phyloP scores from a whole-genome alignment of 2,888 invertebrate species.

The Dinocampus coccinellae region DNA sequence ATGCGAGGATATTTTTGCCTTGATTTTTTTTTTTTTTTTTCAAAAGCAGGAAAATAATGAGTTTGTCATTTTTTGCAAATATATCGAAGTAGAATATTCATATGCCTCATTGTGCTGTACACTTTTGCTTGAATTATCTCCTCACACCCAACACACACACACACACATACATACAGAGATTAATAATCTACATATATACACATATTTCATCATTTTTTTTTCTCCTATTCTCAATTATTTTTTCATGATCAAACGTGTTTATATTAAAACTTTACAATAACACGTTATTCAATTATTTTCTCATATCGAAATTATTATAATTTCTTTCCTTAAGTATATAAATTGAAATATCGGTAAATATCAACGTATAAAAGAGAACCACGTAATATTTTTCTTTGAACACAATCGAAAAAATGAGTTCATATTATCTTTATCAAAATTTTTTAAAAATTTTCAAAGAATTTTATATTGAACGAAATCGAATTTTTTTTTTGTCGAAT shows the following conservation, averaged over 20 bases:
- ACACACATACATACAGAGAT: too few species aligned
- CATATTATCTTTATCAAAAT: constrained; percentile 38
- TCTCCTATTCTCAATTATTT: not conserved
- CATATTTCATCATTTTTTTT: not conserved
- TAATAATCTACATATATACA: not conserved
- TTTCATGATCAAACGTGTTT: not conserved
- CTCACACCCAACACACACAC: constrained; percentile 42
- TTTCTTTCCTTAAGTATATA: too few species aligned
- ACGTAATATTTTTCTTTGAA: too few species aligned
- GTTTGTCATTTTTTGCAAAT: not conserved
- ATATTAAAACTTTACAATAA: not conserved
- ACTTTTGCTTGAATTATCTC: constrained; percentile 58
- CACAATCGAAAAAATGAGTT: too few species aligned
- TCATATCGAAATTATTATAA: too few species aligned
- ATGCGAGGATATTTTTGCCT: not conserved
- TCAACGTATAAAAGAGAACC: too few species aligned
- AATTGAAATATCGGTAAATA: too few species aligned
- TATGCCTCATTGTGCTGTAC: constrained; percentile 57
- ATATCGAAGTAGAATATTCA: constrained; percentile 30
- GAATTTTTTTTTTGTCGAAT: constrained; percentile 54
- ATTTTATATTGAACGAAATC: constrained; percentile 60
- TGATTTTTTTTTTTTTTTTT: not conserved
- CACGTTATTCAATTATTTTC: too few species aligned
- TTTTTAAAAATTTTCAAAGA: constrained; percentile 47
- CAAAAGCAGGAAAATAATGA: not conserved